Base-by-base conservation (phyloP, 1,140 invertebrate genomes). In the Papilio glaucus region DNA sequence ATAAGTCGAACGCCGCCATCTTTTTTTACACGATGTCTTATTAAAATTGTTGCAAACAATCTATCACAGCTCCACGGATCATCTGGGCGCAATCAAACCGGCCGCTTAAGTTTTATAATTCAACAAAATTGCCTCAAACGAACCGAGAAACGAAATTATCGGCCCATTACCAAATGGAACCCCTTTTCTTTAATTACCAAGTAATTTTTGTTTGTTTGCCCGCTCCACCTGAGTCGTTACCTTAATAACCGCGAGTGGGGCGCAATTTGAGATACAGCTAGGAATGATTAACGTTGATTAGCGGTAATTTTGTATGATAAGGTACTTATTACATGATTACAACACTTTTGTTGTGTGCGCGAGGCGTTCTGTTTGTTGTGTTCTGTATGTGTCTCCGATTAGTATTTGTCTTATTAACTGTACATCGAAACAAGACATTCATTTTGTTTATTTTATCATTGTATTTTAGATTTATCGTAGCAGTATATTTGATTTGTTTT, bases 171-270 rank as follows among this genome's bases (percentile, higher is more conserved):
- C 80, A 88, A 88, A 85, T 85, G 78, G 85, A 86, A 92, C 90
- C 90, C 89, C 86, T 92, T 91, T 72, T 90, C 89, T 90, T 92
- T 91, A 92, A 91, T 92, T 91, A 90, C 85, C 81, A 63, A 37
- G 80, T 90, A 88, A 90, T 91, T 82, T 91, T 87, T 91, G 88
- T 91, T 89, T 91, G 87, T 90, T 87, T 88, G 83, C 83, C 69
- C 80, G 84, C 83, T 84, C 84, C 84, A 82, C 81, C 84, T 78
- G 69, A 79, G 84, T 86, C 82, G 90, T 92, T 92, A 90, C 82
- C 79, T 78, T 92, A 92, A 92, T 91, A 84, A 89, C 82, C 62
- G 79, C 78, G 76, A 81, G 70, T 65, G 77, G 80, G 77, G 78
- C 79, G 77, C 85, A 82, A 88, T 88, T 88, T 87, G 75, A 82